These are phyloP conservation scores for Ptilorrhoa leucosticta DNA, from an alignment of 2,113 vertebrate species.

Conservation along the genomic window DNA sequence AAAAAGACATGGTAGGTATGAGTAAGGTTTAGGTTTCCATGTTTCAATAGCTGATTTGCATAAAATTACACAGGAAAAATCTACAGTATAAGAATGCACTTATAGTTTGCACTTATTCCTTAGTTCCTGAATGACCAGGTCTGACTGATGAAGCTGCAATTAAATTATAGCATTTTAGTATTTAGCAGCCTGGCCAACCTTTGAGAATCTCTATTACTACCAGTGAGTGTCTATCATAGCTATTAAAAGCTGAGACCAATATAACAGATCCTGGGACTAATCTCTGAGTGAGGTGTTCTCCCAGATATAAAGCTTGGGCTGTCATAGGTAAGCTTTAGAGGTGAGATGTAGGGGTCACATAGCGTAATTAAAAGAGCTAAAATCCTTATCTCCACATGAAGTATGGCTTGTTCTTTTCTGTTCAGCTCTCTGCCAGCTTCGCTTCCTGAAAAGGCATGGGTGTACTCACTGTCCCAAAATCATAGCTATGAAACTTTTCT, in stretches of 20 bases:
- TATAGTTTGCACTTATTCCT: not conserved
- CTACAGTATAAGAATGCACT: not conserved
- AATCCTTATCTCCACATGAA: not conserved
- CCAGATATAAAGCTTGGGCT: not conserved
- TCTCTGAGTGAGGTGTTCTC: not conserved
- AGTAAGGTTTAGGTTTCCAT: not conserved
- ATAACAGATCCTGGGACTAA: not conserved
- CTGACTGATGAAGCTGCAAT: not conserved
- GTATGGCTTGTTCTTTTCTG: not conserved
- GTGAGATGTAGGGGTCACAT: not conserved
- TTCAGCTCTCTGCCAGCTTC: not conserved
- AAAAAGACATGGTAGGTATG: not conserved
- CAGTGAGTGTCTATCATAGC: not conserved
- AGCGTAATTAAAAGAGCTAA: not conserved
- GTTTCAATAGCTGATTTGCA: not conserved
- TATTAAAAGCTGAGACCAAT: not conserved
- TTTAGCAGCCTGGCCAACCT: not conserved
- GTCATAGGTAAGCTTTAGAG: not conserved
- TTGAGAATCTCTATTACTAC: not conserved
- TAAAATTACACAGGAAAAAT: not conserved
- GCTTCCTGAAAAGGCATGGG: not conserved
- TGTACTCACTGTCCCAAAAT: not conserved
- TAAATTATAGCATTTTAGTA: not conserved
- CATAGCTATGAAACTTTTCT: not conserved
- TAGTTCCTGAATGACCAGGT: not conserved